phyloP scores from a whole-genome alignment of 2,113 vertebrate species.

The Zosterops hypoxanthus region DNA sequence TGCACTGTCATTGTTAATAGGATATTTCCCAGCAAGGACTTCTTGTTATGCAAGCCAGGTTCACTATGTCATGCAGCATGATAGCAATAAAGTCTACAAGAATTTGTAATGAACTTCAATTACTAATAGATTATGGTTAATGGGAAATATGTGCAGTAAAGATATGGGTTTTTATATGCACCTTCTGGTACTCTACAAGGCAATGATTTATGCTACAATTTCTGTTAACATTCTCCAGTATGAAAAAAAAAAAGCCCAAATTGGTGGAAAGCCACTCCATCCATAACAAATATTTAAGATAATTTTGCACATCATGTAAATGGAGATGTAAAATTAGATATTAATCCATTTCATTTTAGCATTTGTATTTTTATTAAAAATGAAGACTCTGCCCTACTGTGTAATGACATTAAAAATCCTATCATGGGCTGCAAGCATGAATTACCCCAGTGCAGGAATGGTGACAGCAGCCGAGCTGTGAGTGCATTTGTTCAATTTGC shows the following conservation, averaged over 20 bases:
- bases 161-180: conserved; percentile 82
- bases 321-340: conserved; percentile 77
- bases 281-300: conserved; percentile 78
- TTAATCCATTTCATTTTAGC: conserved; percentile 74
- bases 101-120: conserved; percentile 97
- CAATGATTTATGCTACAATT: conserved; percentile 83
- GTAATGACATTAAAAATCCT: conserved; percentile 49
- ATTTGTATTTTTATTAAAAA: conserved; percentile 74
- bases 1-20: conserved; percentile 91
- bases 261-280: conserved; percentile 73
- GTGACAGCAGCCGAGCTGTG: conserved; percentile 18
- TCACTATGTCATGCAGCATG: conserved; percentile 86
- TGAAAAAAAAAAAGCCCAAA: conserved; percentile 54
- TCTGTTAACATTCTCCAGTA: conserved; percentile 77
- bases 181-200: conserved; percentile 81
- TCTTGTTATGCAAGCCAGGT: conserved; percentile 91
- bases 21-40: conserved; percentile 87
- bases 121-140: conserved; percentile 95
- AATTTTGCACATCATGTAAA: conserved; percentile 74
- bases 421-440: conserved; percentile 39
- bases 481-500: conserved; percentile 62
- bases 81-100: conserved; percentile 89
- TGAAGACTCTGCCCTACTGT: conserved; percentile 48
- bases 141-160: conserved; percentile 92
- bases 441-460: not conserved